phyloP scores from a whole-genome alignment of 23 tunicate genomes.

The Phallusia fumigata region DNA sequence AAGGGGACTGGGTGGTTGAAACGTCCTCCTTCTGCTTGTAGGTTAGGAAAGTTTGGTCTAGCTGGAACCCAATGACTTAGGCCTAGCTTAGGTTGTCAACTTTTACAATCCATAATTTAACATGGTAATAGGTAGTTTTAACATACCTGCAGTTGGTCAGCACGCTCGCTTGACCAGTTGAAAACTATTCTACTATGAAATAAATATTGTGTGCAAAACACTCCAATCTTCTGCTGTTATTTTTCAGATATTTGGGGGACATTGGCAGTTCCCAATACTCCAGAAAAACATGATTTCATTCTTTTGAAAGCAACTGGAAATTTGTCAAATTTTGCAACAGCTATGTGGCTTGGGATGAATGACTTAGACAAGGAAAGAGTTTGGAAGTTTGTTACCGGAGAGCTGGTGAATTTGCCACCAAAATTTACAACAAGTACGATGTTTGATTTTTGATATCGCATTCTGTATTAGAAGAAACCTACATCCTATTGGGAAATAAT shows the following conservation, averaged over 20 bases:
- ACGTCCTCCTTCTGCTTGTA: too few species aligned
- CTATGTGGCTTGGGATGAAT: slow-evolving; percentile 53
- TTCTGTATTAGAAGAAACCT: background rate
- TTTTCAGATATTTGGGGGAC: slow-evolving; percentile 37
- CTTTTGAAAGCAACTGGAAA: background rate
- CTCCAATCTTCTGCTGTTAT: background rate
- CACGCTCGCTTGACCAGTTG: too few species aligned
- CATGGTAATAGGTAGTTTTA: too few species aligned
- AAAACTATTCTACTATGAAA: too few species aligned
- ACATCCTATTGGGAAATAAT: background rate
- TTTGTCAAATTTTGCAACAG: slow-evolving; percentile 1
- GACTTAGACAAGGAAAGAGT: slow-evolving; percentile 31
- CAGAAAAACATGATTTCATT: slow-evolving; percentile 41
- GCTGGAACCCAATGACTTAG: too few species aligned
- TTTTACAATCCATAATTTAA: too few species aligned
- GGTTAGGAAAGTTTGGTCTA: too few species aligned
- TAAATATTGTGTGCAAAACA: background rate
- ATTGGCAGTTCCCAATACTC: slow-evolving; percentile 46
- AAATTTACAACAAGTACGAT: slow-evolving; percentile 5
- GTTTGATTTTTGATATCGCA: background rate
- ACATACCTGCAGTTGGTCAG: too few species aligned
- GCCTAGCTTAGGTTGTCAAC: too few species aligned
- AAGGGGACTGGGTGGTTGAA: too few species aligned
- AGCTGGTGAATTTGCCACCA: slow-evolving; percentile 24
- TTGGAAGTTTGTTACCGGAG: slow-evolving; percentile 46